Percentiles rank a stretch among this genome's conserved stretches.
phyloP scores from a whole-genome alignment of 1,140 invertebrate genomes.

The Diabrotica undecimpunctata region DNA sequence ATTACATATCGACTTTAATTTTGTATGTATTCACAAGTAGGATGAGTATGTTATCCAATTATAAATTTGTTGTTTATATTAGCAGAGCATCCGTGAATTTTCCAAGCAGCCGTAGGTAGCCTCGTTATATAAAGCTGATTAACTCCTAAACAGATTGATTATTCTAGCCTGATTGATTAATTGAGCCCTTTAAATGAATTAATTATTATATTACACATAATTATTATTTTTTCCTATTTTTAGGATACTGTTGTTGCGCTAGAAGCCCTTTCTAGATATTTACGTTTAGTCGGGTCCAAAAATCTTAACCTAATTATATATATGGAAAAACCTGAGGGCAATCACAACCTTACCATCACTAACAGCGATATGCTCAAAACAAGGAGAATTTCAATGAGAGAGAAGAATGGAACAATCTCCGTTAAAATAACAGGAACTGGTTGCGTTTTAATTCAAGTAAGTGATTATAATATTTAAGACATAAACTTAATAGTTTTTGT shows the following conservation, averaged over 20 bases:
- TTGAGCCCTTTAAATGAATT: background rate
- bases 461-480: background rate
- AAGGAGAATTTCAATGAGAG: slow-evolving; percentile 41
- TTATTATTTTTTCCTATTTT: background rate
- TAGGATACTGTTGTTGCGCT: slow-evolving; percentile 62
- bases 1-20: too few relatives aligned
- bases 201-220: background rate
- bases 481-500: background rate
- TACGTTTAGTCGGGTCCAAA: slow-evolving; percentile 34
- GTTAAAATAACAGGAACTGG: slow-evolving; percentile 56
- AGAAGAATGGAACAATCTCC: slow-evolving; percentile 35
- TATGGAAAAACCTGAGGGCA: slow-evolving; percentile 23
- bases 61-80: too few relatives aligned
- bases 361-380: slow-evolving; percentile 32
- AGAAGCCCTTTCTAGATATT: slow-evolving; percentile 58
- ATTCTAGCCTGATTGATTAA: too few relatives aligned
- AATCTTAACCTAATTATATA: slow-evolving; percentile 31
- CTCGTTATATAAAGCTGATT: background rate
- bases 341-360: slow-evolving; percentile 27
- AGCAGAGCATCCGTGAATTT: too few relatives aligned
- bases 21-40: too few relatives aligned
- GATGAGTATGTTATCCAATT: too few relatives aligned
- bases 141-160: background rate
- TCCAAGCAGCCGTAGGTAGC: too few relatives aligned
- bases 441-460: slow-evolving; percentile 58